Evolutionary conservation across 1,140 invertebrate species (phyloP), one percentile per base, ranked within the genome.

Genomic region (Pteromalus puparum): DNA sequence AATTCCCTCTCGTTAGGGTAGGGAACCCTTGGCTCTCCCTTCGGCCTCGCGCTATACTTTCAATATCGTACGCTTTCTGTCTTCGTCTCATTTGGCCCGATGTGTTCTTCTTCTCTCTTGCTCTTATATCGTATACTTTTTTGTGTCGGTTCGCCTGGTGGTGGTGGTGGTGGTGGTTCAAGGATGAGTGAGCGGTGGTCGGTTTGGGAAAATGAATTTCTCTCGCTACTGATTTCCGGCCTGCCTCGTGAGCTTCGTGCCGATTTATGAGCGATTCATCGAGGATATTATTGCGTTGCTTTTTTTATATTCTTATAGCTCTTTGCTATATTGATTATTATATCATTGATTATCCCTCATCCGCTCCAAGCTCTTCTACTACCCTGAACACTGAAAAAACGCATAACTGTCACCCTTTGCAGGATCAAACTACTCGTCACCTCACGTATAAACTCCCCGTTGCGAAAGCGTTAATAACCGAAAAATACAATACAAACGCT

Each of bases 1-100:
- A 91, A 91, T 91, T 90, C 88, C 86, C 87, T 86, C 86, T 84
- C 5, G 15, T 84, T 88, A 68, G 87, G 86, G 86, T 86, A 90
- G 89, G 88, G 87, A 85, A 83, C 87, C 84, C 86, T 87, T 81
- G 34, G 28, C 46, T 84, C 77, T 53, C 72, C 82, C 85, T 26
- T 15, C 2, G 24, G 30, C 26, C 42, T 76, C 74, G 65, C 12
- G 42, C 21, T 28, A 70, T 24, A 48, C 28, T 15, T 61, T 73
- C 26, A 73, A 24, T 76, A 13, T 48, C n/a, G 77, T 12, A 28
- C 46, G 53, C 34, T 76, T 67, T 42, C 38, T 1, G 24, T 26
- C 24, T 18, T 13, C 6, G 34, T 21, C 2, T 21, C 7, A 21
- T 46, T 26, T 46, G 18, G 6, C 21, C 3, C 9, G 9, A 7